Evolutionary conservation across 2,888 invertebrate species (phyloP), one percentile per base, ranked within the genome.

Genomic region (Carcina quercana): DNA sequence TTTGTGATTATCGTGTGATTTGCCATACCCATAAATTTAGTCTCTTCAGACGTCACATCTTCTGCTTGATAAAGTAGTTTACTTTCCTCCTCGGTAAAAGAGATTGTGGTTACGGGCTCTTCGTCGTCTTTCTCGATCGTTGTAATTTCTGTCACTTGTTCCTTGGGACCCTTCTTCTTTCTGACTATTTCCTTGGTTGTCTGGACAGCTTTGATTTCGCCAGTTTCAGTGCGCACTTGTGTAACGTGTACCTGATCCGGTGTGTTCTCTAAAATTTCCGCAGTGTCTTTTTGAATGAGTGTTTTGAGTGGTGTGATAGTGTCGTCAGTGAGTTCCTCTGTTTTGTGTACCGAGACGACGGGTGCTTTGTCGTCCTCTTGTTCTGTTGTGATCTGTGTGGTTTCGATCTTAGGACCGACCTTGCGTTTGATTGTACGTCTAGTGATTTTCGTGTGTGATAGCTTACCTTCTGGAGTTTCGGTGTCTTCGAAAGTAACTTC

Each of bases 121-220:
- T 72, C 59, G 38, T 71, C 71, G 58, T 76, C 54, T 61, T 82
- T 51, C 64, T 75, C 38, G 38, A 64, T 47, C 49, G 44, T 47
- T 5, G 35, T 38, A 5, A 47, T 45, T 40, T 45, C 42, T 1
- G 48, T 50, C 0, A 42, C 26, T 25, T 42, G 37, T 5, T 37
- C 42, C 31, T 50, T 39, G 13, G 31, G 35, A 2, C 35, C 36
- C 17, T 32, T 32, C 15, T 36, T 32, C 15, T 28, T 36, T 29
- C 57, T 59, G 17, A 50, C 58, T 4, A 54, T 43, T 20, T 53
- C 48, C 33, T 59, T 63, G 0, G 51, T 45, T 1, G 43, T 45
- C 15, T 53, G 53, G 21, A 54, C 53, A 12, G 52, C 52, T 36
- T 65, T 68, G 3, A 54, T 20, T 2, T 43, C 40, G 1, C 45